Evolutionary conservation across 2,113 vertebrate species (phyloP).

Genomic region (Bubo bubo): DNA sequence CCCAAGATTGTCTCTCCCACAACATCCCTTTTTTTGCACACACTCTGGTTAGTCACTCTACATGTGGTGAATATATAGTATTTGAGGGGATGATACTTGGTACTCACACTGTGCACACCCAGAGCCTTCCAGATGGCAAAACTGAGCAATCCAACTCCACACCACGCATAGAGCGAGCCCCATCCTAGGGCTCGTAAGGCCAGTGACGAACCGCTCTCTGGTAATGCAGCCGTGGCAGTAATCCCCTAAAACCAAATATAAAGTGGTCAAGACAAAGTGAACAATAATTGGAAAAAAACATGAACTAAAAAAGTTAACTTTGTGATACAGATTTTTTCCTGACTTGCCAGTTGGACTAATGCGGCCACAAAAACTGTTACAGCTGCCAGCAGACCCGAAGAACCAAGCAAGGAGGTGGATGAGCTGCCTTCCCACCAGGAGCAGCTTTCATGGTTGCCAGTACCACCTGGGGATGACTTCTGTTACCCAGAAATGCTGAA

Average conservation of each 20-base stretch:
- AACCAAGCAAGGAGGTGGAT: neutral
- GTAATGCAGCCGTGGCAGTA: constrained; percentile 74
- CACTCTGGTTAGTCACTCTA: neutral
- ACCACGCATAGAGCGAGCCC: constrained; percentile 90
- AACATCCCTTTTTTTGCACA: neutral
- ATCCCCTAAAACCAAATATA: constrained; percentile 78
- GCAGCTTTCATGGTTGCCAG: neutral
- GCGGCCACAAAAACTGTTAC: neutral
- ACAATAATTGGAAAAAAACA: neutral
- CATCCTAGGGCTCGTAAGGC: constrained; percentile 89
- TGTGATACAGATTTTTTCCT: neutral
- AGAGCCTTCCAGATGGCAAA: constrained; percentile 87
- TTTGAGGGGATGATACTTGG: neutral
- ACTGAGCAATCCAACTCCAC: constrained; percentile 87
- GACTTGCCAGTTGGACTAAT: neutral
- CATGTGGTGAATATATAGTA: accelerated
- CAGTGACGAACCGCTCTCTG: constrained; percentile 87
- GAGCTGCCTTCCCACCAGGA: neutral
- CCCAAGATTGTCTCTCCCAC: neutral
- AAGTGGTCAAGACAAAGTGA: neutral
- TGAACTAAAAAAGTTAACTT: neutral
- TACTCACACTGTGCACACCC: constrained; percentile 88
- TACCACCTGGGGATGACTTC: neutral
- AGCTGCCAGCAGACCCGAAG: neutral
- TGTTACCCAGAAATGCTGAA: neutral